Percentiles rank a stretch among this genome's conserved stretches.
Conservation (phyloP, 2,888 invertebrate genomes). For the Ligdia adustata region DNA sequence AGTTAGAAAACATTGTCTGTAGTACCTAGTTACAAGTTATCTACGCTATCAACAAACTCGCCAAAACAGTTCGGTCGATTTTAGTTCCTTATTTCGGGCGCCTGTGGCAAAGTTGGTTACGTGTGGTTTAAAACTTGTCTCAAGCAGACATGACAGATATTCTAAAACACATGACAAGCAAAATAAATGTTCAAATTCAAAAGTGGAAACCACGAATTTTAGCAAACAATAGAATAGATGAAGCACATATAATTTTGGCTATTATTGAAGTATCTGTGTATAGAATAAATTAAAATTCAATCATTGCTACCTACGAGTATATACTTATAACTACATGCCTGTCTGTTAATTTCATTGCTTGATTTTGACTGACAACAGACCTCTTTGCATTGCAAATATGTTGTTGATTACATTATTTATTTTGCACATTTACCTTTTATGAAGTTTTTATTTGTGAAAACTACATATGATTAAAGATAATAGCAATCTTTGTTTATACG, state of each 20-base stretch:
- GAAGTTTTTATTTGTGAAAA: too few relatives aligned
- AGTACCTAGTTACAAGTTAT: too few relatives aligned
- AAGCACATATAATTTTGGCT: too few relatives aligned
- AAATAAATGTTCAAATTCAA: constrained; percentile 1
- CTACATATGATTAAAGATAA: too few relatives aligned
- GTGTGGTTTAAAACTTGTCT: constrained; percentile 1
- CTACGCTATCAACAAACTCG: too few relatives aligned
- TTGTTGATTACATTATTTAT: background rate
- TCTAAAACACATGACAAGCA: constrained; percentile 7
- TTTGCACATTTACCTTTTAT: too few relatives aligned
- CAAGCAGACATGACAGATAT: constrained; percentile 2
- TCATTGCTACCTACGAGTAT: too few relatives aligned
- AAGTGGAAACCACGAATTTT: constrained; percentile 9
- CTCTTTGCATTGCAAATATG: constrained; percentile 1
- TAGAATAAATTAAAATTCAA: constrained; percentile 14
- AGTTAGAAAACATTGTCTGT: constrained; percentile 5
- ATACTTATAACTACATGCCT: constrained; percentile 5
- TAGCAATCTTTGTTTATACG: too few relatives aligned
- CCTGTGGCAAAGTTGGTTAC: too few relatives aligned
- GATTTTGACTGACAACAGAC: background rate
- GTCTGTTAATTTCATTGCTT: constrained; percentile 1
- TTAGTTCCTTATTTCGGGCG: too few relatives aligned
- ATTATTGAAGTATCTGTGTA: constrained; percentile 12
- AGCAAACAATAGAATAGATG: constrained; percentile 6
- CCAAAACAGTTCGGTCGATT: too few relatives aligned